Evolutionary conservation across 2,888 invertebrate species (phyloP).

Genomic region (Hemithea aestivaria): DNA sequence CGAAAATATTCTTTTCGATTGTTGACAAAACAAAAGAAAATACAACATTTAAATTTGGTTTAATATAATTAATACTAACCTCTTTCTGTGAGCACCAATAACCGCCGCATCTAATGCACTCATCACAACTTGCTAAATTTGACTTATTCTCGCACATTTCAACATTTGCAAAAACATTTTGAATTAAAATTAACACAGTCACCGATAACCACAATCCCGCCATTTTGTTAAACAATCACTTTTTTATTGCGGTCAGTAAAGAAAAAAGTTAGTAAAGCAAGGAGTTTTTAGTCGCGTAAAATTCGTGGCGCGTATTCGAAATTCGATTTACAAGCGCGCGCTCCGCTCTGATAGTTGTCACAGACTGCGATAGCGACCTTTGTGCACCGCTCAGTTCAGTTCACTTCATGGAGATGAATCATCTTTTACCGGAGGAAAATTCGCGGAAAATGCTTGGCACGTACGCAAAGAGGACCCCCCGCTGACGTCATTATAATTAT

Average conservation of each 20-base stretch:
- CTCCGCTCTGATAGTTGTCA: slow-evolving; percentile 31
- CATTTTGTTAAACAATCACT: slow-evolving; percentile 37
- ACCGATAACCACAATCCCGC: slow-evolving; percentile 52
- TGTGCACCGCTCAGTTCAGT: too few relatives aligned
- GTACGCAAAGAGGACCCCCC: slow-evolving; percentile 16
- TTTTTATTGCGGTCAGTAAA: slow-evolving; percentile 16
- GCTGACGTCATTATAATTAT: slow-evolving; percentile 12
- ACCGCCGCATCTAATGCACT: slow-evolving; percentile 58
- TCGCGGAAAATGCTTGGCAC: slow-evolving; percentile 50
- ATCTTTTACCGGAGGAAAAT: slow-evolving; percentile 46
- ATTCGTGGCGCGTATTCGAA: slow-evolving; percentile 3
- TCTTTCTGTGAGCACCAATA: slow-evolving; percentile 52
- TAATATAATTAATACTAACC: slow-evolving; percentile 36
- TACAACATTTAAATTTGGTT: too few relatives aligned
- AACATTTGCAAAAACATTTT: slow-evolving; percentile 48
- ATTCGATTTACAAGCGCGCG: slow-evolving; percentile 47
- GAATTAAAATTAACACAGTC: slow-evolving; percentile 46
- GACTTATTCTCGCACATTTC: slow-evolving; percentile 30
- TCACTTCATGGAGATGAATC: slow-evolving; percentile 70
- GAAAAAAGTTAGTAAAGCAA: too few relatives aligned
- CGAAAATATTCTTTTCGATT: too few relatives aligned
- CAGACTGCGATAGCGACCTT: slow-evolving; percentile 46
- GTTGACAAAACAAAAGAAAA: too few relatives aligned
- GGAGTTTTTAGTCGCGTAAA: neutral
- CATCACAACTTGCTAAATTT: slow-evolving; percentile 44